Conservation (phyloP, 1,140 invertebrate species). For the Bactericera cockerelli region DNA sequence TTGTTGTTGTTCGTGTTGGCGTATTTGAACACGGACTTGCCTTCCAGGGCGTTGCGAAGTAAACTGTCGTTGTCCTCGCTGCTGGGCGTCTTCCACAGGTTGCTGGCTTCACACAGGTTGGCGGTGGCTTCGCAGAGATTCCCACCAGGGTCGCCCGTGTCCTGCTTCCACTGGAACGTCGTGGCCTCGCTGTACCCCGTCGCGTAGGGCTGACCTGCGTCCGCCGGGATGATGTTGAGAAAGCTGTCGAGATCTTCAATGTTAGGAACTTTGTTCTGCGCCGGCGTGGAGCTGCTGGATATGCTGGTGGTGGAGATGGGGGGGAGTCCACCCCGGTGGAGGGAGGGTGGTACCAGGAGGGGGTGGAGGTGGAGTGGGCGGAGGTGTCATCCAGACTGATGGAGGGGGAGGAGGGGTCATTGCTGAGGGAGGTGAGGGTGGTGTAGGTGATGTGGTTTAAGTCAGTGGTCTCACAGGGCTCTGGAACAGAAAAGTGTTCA, state of each 20-base stretch:
- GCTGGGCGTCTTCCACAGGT: constrained; percentile 19
- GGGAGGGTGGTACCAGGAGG: not conserved
- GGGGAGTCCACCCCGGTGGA: too few species aligned
- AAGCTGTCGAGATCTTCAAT: too few species aligned
- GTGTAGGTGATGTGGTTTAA: not conserved
- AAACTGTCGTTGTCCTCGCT: constrained; percentile 48
- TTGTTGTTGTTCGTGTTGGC: constrained; percentile 21
- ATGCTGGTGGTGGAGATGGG: too few species aligned
- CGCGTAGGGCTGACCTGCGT: too few species aligned
- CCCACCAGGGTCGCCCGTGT: too few species aligned
- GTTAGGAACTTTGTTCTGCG: too few species aligned
- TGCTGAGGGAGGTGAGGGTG: not conserved
- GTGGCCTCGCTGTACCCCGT: too few species aligned
- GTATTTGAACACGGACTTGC: constrained; percentile 30
- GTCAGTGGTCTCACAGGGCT: not conserved
- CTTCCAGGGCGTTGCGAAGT: constrained; percentile 61
- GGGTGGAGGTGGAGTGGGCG: not conserved
- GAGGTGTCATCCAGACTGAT: not conserved
- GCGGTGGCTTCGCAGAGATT: too few species aligned
- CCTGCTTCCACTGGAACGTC: too few species aligned
- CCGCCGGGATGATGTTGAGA: too few species aligned
- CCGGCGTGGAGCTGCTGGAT: too few species aligned
- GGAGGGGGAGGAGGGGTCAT: constrained; percentile 6
- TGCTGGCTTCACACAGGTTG: too few species aligned
- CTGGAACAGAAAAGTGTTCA: not conserved